Evolutionary conservation across 2,888 invertebrate genomes (phyloP).

Genomic region (Tigriopus californicus): DNA sequence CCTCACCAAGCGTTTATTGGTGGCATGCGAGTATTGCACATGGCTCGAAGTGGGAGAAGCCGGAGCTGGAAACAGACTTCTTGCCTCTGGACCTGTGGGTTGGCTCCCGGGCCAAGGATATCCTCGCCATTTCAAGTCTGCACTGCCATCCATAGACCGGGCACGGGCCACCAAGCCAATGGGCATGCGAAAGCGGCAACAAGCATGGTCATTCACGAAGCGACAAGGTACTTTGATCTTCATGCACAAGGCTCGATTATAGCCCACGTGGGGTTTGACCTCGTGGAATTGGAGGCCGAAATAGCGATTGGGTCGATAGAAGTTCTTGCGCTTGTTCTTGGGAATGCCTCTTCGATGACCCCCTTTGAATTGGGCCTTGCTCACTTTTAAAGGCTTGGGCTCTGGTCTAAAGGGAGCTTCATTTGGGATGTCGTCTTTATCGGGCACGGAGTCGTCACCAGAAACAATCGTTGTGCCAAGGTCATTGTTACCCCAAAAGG

Average conservation of each 20-base stretch:
- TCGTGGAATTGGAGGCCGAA: neutral
- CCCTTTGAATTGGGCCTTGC: neutral
- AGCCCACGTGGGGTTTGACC: neutral
- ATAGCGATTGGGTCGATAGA: neutral
- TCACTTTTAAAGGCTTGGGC: no score
- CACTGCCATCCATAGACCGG: neutral
- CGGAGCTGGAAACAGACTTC: neutral
- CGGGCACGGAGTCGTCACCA: no score
- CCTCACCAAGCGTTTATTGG: neutral
- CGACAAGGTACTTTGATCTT: constrained; percentile 7
- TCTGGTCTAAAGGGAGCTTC: no score
- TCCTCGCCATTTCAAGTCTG: constrained; percentile 4
- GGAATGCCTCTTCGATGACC: neutral
- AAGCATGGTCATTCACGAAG: constrained; percentile 6
- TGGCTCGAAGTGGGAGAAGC: neutral
- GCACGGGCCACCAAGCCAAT: constrained; percentile 3
- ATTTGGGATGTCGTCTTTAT: no score
- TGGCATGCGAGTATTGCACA: neutral
- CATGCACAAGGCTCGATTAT: neutral
- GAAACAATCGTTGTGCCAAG: no score
- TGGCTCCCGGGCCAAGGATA: neutral
- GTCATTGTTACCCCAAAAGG: no score
- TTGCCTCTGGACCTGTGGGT: neutral
- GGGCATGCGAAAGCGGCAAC: constrained; percentile 4
- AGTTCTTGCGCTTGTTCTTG: neutral